Base-by-base conservation (phyloP, 2,888 invertebrate genomes). In the Fragum fragum region DNA sequence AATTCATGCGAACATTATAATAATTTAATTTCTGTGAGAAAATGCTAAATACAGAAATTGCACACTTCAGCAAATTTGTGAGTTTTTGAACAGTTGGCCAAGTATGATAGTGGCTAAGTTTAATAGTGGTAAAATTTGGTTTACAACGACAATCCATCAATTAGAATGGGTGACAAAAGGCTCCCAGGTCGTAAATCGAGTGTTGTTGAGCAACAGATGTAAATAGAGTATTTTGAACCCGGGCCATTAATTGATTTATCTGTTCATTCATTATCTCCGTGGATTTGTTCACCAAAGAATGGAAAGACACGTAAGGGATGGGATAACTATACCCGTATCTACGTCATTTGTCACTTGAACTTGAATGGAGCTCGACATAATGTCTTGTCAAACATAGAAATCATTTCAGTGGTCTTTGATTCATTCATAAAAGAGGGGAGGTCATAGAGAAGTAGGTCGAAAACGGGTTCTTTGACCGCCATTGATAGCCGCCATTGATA, bases 261-360 rank as follows among this genome's bases (percentile, higher is more conserved):
- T 14, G 14, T 47, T n/a, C 16, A 18, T 47, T 14, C 14, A 36
- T 36, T 36, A 36, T 36, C 32, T n/a, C 32, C 3, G 9, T 36
- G 32, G 32, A 36, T 36, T 3, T 36, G 32, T 36, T 36, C 3
- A 3, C 32, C 32, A 36, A 36, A 6, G 32, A 36, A 36, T 36
- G 47, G 47, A 47, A n/a, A 14, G 3, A 47, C 47, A 47, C 18
- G 47, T 47, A 47, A 18, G 47, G 47, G 47, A 47, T 47, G 47
- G 47, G 47, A n/a, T 47, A 47, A 3, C n/a, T 9, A 9, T 57
- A 23, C 57, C 57, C 57, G 57, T 9, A 57, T 14, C 9, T 57
- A 61, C 61, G 61, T 61, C 61, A 61, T 61, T 61, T 29, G 61
- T 61, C 36, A 32, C 32, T 61, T 61, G 29, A 32, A 18, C 16